Conservation (phyloP, 2,113 vertebrate species). For the Narcine bancroftii region DNA sequence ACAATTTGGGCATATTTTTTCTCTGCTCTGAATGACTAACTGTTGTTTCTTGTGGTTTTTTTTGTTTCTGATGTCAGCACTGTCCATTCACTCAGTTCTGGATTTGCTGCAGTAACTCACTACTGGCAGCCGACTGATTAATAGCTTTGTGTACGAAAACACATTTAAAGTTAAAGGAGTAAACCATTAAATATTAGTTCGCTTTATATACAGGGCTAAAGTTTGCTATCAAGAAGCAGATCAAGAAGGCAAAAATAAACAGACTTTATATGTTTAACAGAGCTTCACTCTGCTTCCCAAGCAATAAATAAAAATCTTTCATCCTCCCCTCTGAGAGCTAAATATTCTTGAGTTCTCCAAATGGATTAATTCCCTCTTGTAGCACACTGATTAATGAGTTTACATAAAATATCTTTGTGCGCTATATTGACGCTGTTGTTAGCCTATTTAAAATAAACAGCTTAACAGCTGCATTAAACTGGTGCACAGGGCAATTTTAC, state of each 20-base stretch:
- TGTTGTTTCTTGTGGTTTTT: conserved; percentile 43
- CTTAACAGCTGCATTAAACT: neutral
- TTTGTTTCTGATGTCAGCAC: conserved; percentile 43
- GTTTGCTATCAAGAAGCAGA: conserved; percentile 41
- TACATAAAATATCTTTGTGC: conserved; percentile 32
- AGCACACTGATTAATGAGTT: conserved; percentile 19
- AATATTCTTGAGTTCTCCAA: neutral
- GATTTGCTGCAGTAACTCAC: conserved; percentile 42
- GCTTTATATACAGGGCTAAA: conserved; percentile 47
- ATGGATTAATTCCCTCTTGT: neutral
- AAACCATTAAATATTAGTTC: conserved; percentile 44
- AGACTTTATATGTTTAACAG: conserved; percentile 25
- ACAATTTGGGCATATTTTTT: conserved; percentile 41
- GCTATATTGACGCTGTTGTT: neutral
- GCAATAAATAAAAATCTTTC: neutral
- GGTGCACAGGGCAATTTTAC: neutral
- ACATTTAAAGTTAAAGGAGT: conserved; percentile 39
- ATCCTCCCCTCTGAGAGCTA: neutral
- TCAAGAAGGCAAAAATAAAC: conserved; percentile 42
- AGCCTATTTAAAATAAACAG: conserved; percentile 29
- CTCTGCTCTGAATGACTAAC: conserved; percentile 45
- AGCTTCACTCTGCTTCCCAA: neutral
- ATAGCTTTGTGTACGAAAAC: conserved; percentile 40
- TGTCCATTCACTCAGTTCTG: conserved; percentile 48
- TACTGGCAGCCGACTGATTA: conserved; percentile 36